Evolutionary conservation across 2,797 vertebrate species (phyloP).

Genomic region (Mormyrus hasselquistii): DNA sequence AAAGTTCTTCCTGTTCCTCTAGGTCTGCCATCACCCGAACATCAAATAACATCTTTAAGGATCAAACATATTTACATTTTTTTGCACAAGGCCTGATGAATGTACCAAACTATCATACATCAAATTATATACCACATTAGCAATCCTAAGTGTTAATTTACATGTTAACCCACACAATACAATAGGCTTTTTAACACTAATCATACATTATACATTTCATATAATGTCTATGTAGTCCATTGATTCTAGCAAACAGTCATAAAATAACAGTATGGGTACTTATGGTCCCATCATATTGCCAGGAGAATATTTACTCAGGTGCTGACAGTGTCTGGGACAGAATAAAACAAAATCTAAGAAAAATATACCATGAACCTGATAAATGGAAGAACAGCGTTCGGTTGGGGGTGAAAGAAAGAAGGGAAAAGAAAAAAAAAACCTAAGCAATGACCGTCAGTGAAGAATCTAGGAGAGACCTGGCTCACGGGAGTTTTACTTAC

Average conservation of each 20-base stretch:
- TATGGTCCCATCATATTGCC: conserved; percentile 3
- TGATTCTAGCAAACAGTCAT: conserved; percentile 8
- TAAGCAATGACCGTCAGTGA: not conserved
- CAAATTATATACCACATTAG: conserved; percentile 7
- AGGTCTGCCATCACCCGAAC: conserved; percentile 58
- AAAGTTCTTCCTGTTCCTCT: conserved; percentile 56
- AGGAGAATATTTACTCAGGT: not conserved
- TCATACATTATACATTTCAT: conserved; percentile 13
- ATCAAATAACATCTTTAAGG: conserved; percentile 62
- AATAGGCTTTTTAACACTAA: conserved; percentile 11
- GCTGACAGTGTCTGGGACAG: conserved; percentile 9
- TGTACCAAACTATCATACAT: conserved; percentile 66
- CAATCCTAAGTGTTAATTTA: conserved; percentile 10
- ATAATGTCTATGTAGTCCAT: conserved; percentile 3
- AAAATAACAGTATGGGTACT: not conserved
- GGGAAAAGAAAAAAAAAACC: not conserved
- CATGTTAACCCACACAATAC: conserved; percentile 16
- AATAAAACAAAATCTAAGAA: not conserved
- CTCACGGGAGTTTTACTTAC: not conserved
- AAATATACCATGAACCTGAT: not conserved
- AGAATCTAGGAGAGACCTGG: not conserved
- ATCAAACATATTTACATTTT: conserved; percentile 70
- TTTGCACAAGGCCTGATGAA: conserved; percentile 72
- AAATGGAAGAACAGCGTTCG: not conserved
- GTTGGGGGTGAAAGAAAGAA: not conserved